Percentiles rank a stretch among this genome's conserved stretches.
Conservation (phyloP, 2,888 invertebrate species). For the Ptilodon capucinus region DNA sequence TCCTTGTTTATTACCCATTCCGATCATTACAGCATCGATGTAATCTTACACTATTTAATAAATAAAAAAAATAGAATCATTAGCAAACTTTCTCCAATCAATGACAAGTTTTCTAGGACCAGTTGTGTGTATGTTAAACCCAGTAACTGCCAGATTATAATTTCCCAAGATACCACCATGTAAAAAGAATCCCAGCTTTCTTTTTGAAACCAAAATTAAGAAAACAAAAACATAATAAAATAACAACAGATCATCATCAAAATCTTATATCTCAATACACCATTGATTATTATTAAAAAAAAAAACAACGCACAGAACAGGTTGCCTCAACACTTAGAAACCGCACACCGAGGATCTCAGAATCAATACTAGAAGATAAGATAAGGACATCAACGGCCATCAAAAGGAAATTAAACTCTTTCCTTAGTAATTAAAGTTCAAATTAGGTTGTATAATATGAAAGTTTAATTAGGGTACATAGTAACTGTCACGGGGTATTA, state of each 20-base stretch:
- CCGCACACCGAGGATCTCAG: constrained; percentile 77
- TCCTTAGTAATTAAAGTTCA: not conserved
- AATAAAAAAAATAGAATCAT: too few species aligned
- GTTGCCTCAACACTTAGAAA: constrained; percentile 52
- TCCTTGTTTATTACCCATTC: too few species aligned
- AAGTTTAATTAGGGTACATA: constrained; percentile 77
- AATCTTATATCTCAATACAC: constrained; percentile 31
- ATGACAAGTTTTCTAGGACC: too few species aligned
- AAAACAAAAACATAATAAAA: constrained; percentile 15
- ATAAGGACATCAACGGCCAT: constrained; percentile 53
- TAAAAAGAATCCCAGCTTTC: not conserved
- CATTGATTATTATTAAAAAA: constrained; percentile 15
- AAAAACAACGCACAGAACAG: constrained; percentile 39
- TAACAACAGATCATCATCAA: constrained; percentile 18
- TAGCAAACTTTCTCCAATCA: too few species aligned
- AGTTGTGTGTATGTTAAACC: too few species aligned
- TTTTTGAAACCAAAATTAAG: not conserved
- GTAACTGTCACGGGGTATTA: constrained; percentile 78
- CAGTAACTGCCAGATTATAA: too few species aligned
- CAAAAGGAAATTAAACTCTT: not conserved
- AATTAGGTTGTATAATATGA: constrained; percentile 29
- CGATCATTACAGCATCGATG: too few species aligned
- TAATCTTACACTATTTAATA: too few species aligned
- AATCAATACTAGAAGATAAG: constrained; percentile 76
- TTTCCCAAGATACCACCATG: too few species aligned